Base-by-base conservation (phyloP, 2,888 invertebrate species). In the Chironomus riparius region DNA sequence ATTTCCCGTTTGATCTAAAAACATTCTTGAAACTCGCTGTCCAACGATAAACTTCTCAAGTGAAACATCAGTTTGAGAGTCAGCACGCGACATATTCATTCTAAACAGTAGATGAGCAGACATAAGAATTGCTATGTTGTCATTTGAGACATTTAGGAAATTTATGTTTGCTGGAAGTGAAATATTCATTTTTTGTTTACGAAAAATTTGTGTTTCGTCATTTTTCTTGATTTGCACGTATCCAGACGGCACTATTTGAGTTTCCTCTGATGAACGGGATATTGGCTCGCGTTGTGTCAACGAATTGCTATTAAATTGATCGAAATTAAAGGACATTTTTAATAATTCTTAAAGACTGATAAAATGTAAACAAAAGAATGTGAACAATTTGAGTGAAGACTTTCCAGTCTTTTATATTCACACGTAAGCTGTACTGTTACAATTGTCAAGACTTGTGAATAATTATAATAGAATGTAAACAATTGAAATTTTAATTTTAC, bases 121-220 rank as follows among this genome's bases (percentile, higher is more conserved):
- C 91, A 96, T 91, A 1, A 92, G 91, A 78, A 96, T 88, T 0
- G 93, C 91, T 75, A 97, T 85, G 82, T 90, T 91, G 82, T 94
- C 94, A 81, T 91, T 95, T 47, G 91, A 89, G 5, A 94, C 93
- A 2, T 89, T 90, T 76, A 95, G 87, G 81, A 95, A 92, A 3
- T 91, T 90, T 78, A 97, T 91, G 77, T 89, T 87, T 79, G 92
- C 91, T 0, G 91, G 88, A 1, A 96, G 92, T 10, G 6, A n/a
- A 21, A 61, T 6, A 18, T 72, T 72, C 72, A 72, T 72, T 21
- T 72, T 72, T 18, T 15, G 38, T 21, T 72, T 72, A 28, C 28
- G 61, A 18, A 72, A 72, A 62, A 72, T 72, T n/a, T 72, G 15
- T 47, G n/a, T 62, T 38, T 72, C 72, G 7, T 72, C 38, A 62